Percentiles rank a stretch among this genome's conserved stretches.
phyloP scores from a whole-genome alignment of 2,888 invertebrate genomes.

The Dicycla oo region DNA sequence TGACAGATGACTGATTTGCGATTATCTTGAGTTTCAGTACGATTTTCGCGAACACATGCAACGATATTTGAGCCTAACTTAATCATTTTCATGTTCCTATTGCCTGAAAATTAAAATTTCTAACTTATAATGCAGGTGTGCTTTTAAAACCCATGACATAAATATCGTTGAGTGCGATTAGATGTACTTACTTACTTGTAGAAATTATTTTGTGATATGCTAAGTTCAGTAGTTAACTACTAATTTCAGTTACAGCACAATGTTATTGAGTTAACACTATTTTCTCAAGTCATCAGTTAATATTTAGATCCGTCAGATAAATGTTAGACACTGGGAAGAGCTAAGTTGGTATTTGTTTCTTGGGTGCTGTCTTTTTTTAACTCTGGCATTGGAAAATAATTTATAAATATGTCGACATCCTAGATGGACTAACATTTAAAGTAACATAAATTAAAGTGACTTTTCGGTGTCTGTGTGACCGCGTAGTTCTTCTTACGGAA shows the following conservation, averaged over 20 bases:
- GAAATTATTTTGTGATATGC: neutral
- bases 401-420: too few species aligned
- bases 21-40: constrained; percentile 13
- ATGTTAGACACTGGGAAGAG: neutral
- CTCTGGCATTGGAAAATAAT: neutral
- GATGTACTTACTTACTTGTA: neutral
- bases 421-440: too few species aligned
- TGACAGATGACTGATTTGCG: constrained; percentile 10
- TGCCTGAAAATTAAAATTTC: too few species aligned
- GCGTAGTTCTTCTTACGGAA: too few species aligned
- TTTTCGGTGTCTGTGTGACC: too few species aligned
- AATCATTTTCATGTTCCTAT: constrained; percentile 12
- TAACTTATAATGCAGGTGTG: neutral
- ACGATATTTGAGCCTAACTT: neutral
- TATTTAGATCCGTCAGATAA: too few species aligned
- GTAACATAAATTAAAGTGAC: too few species aligned
- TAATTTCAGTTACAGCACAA: neutral
- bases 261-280: neutral
- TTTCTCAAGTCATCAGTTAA: neutral
- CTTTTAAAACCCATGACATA: neutral
- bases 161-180: neutral
- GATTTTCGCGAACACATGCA: neutral
- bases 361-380: neutral
- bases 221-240: neutral
- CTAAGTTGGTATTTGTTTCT: too few species aligned